Evolutionary conservation across 2,888 invertebrate genomes (phyloP), one percentile per base, ranked within the genome.

Genomic region (Andrena bucephala): DNA sequence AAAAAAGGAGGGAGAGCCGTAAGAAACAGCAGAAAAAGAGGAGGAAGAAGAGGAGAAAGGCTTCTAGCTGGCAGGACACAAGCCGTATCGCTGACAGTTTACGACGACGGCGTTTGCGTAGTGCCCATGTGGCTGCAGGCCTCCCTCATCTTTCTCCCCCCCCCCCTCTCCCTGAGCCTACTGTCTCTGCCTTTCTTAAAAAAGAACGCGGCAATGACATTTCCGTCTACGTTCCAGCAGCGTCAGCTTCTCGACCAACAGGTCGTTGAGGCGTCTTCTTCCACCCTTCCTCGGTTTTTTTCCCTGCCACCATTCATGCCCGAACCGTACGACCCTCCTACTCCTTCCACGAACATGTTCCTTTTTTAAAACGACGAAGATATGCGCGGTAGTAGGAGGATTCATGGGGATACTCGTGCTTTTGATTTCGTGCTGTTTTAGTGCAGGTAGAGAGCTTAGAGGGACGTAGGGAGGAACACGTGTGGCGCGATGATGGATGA

Each of bases 31-130:
- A 79, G 68, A 68, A 77, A 71, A 62, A 81, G 63, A 83, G 31
- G 70, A 63, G 13, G 33, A 62, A 20, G 62, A 67, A 74, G 57
- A 66, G 59, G 65, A 68, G 79, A 76, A 81, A 83, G 83, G 70
- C 31, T 76, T 71, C 73, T 81, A 81, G 82, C 83, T 82, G 83
- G 83, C 87, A 76, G 83, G 87, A 86, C 81, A 73, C 79, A 77
- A 80, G 86, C 78, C 86, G 85, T 89, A 89, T 90, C 90, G 90
- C 85, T 90, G 89, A 91, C 91, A 89, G 89, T 91, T 91, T 91
- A 91, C 90, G 89, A 87, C 89, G 84, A 75, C 87, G 88, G 87
- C 88, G 89, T 90, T 90, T 87, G 89, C 89, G 73, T 89, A 92
- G 90, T 90, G 91, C 92, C 42, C 92, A 92, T 91, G 90, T 92